Percentiles rank a stretch among this genome's conserved stretches.
Conservation (phyloP, 1,140 invertebrate species). For the Drosophila kikkawai region DNA sequence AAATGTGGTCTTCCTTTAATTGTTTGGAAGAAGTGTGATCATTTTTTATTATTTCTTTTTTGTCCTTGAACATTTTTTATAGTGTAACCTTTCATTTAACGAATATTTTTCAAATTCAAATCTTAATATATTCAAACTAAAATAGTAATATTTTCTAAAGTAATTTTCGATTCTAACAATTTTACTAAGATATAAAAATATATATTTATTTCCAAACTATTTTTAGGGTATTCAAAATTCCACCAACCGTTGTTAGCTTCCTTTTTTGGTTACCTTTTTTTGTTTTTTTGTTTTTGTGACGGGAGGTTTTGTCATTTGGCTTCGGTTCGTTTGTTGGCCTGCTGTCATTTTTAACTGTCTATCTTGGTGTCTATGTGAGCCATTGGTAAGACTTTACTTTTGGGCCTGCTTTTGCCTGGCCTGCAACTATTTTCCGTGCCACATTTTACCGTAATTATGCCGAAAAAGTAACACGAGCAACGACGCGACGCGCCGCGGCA, state of each 20-base stretch:
- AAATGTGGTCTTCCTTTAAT: too few relatives aligned
- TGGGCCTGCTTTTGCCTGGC: slow-evolving; percentile 28
- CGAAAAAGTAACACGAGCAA: slow-evolving; percentile 81
- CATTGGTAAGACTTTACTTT: slow-evolving; percentile 34
- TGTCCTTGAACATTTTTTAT: too few relatives aligned
- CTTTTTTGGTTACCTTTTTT: slow-evolving; percentile 21
- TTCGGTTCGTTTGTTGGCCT: slow-evolving; percentile 62
- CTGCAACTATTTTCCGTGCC: slow-evolving; percentile 62
- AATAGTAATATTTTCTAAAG: too few relatives aligned
- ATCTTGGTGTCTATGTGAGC: slow-evolving; percentile 45
- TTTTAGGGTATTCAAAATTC: background rate
- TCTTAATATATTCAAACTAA: too few relatives aligned
- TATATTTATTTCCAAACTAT: background rate
- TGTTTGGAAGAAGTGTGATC: too few relatives aligned
- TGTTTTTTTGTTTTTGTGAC: slow-evolving; percentile 25
- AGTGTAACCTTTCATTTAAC: too few relatives aligned
- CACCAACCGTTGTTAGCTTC: background rate
- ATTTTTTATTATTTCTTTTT: too few relatives aligned
- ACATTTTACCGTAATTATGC: slow-evolving; percentile 81
- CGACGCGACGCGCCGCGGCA: slow-evolving; percentile 63
- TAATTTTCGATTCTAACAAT: background rate
- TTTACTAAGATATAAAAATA: background rate
- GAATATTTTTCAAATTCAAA: too few relatives aligned
- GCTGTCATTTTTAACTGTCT: slow-evolving; percentile 81
- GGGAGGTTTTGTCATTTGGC: slow-evolving; percentile 55